Percentiles rank a stretch among this genome's conserved stretches.
phyloP scores from a whole-genome alignment of 2,888 invertebrate species.

The Catocala nupta region DNA sequence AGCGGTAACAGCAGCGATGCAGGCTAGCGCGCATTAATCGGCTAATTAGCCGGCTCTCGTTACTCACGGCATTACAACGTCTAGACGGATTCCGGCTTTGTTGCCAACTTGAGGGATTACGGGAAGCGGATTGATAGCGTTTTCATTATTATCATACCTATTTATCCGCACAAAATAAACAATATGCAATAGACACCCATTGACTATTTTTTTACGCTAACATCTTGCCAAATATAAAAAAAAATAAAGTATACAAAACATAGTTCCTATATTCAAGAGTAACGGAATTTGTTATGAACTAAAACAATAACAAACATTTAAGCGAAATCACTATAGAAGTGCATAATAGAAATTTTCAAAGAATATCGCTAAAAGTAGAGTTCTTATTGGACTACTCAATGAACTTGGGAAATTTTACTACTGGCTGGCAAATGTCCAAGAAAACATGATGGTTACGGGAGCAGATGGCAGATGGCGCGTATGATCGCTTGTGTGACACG shows the following conservation, averaged over 20 bases:
- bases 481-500: constrained; percentile 53
- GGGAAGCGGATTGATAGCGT: constrained; percentile 44
- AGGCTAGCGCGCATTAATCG: constrained; percentile 60
- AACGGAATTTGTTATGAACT: not conserved
- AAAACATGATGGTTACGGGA: constrained; percentile 53
- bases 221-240: no score
- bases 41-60: constrained; percentile 67
- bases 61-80: constrained; percentile 57
- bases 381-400: constrained; percentile 66
- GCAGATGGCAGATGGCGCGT: constrained; percentile 58
- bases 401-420: constrained; percentile 71
- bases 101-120: constrained; percentile 50
- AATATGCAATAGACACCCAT: not conserved
- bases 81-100: constrained; percentile 71
- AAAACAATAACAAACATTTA: not conserved
- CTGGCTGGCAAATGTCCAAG: constrained; percentile 68
- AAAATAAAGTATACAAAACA: no score
- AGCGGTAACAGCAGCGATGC: constrained; percentile 24
- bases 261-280: no score
- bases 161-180: not conserved
- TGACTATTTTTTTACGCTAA: no score
- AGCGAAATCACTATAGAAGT: constrained; percentile 14
- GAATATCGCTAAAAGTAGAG: constrained; percentile 61
- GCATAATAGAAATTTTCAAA: constrained; percentile 52
- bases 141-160: constrained; percentile 37